Evolutionary conservation across 2,888 invertebrate species (phyloP), one percentile per base, ranked within the genome.

Genomic region (Morpho deidamia): DNA sequence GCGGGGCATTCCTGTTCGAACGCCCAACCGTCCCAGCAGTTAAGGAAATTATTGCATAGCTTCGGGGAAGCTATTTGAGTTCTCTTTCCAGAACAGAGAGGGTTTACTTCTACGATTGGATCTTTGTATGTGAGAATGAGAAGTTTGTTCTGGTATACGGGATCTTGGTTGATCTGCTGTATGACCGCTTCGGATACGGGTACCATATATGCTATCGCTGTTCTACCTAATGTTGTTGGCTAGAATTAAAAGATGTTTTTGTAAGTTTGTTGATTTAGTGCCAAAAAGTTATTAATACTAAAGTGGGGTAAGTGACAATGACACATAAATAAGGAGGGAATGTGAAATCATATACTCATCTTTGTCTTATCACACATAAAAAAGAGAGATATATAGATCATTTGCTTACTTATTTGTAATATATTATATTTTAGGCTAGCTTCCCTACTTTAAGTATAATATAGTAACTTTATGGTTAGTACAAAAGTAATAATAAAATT

Each of bases 11-110:
- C 89, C 71, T 94, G 92, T 64, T 94, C 94, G 23, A 92, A 85
- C 0, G 91, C 93, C 62, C 90, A 88, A 0, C 92, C 94, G 63
- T 94, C 93, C 94, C 94, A 94, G 70, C 94, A 94, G 73, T 94
- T 94, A 10, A 94, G 68, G 71, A 92, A 94, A 65, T 90, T 92
- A 41, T 90, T 90, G 67, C 94, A 94, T 7, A 87, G 74, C 33
- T 75, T 83, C 0, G 89, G 84, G 8, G 92, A 92, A 0, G 93
- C 91, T 60, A 93, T 92, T 70, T 94, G 94, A 2, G 93, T 91
- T 44, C 92, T 81, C 34, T 87, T 84, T 8, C 84, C 81, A 34
- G 81, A 67, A 56, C 92, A 92, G 0, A 81, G 63, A 0, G 80
- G 68, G 59, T 81, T 83, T 0, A 72, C 74, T 51, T 79, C 76